Evolutionary conservation across 2,888 invertebrate species (phyloP).

Genomic region (Synanthedon andrenaeformis): DNA sequence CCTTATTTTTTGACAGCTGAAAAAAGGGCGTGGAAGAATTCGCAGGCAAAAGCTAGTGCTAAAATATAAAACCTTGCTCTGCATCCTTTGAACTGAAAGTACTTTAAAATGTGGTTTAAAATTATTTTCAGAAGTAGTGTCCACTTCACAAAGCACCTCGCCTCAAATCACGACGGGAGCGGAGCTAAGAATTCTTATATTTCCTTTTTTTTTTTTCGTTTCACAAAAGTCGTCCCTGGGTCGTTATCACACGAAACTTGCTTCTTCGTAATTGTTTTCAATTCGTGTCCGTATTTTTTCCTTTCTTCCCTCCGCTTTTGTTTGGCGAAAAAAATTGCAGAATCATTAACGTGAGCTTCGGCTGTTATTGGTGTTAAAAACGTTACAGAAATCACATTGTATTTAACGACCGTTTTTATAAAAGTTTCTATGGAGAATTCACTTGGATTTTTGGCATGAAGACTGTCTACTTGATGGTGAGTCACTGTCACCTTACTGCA

Average conservation of each 20-base stretch:
- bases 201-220: slow-evolving; percentile 16
- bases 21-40: too few relatives aligned
- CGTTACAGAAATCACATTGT: slow-evolving; percentile 19
- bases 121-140: neutral
- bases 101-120: too few relatives aligned
- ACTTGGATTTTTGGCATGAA: too few relatives aligned
- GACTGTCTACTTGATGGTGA: too few relatives aligned
- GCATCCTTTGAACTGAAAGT: too few relatives aligned
- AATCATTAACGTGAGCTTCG: slow-evolving; percentile 14
- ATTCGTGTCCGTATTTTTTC: slow-evolving; percentile 36
- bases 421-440: neutral
- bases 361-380: slow-evolving; percentile 17
- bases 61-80: too few relatives aligned
- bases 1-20: too few relatives aligned
- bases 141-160: neutral
- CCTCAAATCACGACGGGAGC: slow-evolving; percentile 7
- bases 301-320: slow-evolving; percentile 17
- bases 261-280: slow-evolving; percentile 49
- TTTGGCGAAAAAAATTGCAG: slow-evolving; percentile 16
- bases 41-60: too few relatives aligned
- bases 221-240: slow-evolving; percentile 33
- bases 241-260: slow-evolving; percentile 47
- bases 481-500: too few relatives aligned
- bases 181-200: slow-evolving; percentile 24
- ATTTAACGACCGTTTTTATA: slow-evolving; percentile 2